Base-by-base conservation (phyloP, 1,140 invertebrate species). In the Drosophila pruinosa region DNA sequence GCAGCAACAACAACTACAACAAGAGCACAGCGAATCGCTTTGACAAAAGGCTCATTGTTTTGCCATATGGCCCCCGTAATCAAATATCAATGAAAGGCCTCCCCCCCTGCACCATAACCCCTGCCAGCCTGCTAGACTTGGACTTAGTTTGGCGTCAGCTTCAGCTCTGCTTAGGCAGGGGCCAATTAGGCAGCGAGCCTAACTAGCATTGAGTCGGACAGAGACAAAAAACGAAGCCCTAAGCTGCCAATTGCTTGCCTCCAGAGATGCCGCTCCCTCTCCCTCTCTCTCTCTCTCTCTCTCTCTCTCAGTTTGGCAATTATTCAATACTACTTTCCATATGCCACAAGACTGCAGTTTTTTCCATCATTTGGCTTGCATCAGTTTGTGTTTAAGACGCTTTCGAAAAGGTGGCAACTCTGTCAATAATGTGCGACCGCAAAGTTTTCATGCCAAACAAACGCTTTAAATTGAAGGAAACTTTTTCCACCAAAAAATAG, bases 41-140 rank as follows among this genome's bases (percentile, higher is more conserved):
- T 75, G 62, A 72, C 69, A 76, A 76, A 72, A 53, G 73, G 19
- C 52, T 54, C 69, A 72, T 72, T 72, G 72, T 67, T 65, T 61
- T 26, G 56, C 48, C 67, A 69, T 62, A 63, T 63, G 67, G 28
- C 14, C 50, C 19, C 19, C 17, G 57, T 76, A 73, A 76, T 76
- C 73, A 76, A 76, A 76, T 76, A 76, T 73, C 73, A 76, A 76
- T 73, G 70, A 63, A 76, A 53, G 39, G 45, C 21, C 8, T 50
- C 17, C 10, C 8, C 12, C n/a, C 22, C 14, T n/a, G 17, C 14
- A n/a, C 21, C 41, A 1, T 26, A 0, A 1, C n/a, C 10, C 26
- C 7, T 1, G 45, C 4, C 36, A 6, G n/a, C 12, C 45, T 2
- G 14, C 21, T 15, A 8, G 12, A 15, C 12, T 48, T 14, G 0